phyloP scores from a whole-genome alignment of 2,797 vertebrate genomes.

The Gambelia wislizenii region DNA sequence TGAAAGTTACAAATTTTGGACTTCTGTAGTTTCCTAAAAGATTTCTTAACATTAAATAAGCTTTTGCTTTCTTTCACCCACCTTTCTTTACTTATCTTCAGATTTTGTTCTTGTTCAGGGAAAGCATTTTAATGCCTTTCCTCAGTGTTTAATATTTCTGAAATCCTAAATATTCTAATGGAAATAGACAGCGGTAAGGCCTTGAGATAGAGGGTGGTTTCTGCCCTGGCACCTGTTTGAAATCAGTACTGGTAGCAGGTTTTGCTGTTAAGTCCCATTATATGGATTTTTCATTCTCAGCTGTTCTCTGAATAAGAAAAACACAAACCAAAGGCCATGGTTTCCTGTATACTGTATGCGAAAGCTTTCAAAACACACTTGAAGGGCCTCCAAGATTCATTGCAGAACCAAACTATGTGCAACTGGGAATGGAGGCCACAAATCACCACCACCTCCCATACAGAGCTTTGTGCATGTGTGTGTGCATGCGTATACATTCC shows the following conservation, averaged over 20 bases:
- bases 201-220: accelerated
- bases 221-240: slow-evolving; percentile 13
- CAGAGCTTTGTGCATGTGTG: background rate
- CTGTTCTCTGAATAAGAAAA: slow-evolving; percentile 38
- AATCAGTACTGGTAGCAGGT: background rate
- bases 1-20: background rate
- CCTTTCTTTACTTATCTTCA: slow-evolving; percentile 4
- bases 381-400: slow-evolving; percentile 17
- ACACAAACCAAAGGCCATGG: background rate
- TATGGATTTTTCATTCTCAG: accelerated
- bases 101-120: background rate
- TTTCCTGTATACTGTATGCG: background rate
- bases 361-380: background rate
- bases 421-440: background rate
- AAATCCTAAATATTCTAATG: background rate
- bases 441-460: background rate
- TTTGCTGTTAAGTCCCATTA: background rate
- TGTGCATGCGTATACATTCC: background rate
- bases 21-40: slow-evolving; percentile 22
- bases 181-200: background rate
- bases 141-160: background rate
- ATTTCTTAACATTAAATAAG: background rate
- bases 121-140: background rate
- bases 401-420: background rate
- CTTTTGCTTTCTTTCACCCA: no score